A percentile compares a stretch with the other conserved stretches of the same genome.
Conservation (phyloP, 2,888 invertebrate genomes). For the Drosophila paramelanica region DNA sequence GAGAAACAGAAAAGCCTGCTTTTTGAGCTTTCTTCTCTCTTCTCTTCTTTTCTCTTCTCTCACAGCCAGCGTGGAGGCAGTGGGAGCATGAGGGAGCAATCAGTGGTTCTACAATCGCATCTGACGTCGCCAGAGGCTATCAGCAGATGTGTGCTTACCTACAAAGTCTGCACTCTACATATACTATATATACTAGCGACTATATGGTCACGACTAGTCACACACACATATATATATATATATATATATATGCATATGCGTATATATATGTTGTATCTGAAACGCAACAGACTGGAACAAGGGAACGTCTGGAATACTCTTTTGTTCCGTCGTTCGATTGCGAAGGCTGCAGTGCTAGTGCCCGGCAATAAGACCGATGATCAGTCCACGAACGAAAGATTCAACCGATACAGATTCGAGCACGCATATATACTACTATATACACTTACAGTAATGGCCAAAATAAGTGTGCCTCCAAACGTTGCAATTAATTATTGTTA, state of each 20-base stretch:
- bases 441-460: not conserved
- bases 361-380: slow-evolving; percentile 2
- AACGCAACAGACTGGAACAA: slow-evolving; percentile 11
- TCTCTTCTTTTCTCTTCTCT: no score
- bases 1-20: not conserved
- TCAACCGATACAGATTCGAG: not conserved
- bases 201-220: not conserved
- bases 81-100: not conserved
- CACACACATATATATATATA: not conserved
- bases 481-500: no score
- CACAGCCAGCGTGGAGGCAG: not conserved
- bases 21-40: not conserved
- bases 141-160: slow-evolving; percentile 22
- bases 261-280: slow-evolving; percentile 3
- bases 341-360: slow-evolving; percentile 11
- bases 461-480: not conserved
- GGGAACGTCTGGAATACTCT: slow-evolving; percentile 16
- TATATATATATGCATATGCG: not conserved
- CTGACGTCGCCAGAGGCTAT: slow-evolving; percentile 28
- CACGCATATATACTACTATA: not conserved
- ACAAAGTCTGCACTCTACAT: slow-evolving; percentile 16
- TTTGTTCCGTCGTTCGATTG: slow-evolving; percentile 35
- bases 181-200: slow-evolving; percentile 5
- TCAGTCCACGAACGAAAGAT: not conserved
- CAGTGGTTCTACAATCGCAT: slow-evolving; percentile 8